Conservation (phyloP, 2,888 invertebrate species). For the Resseliella maxima region DNA sequence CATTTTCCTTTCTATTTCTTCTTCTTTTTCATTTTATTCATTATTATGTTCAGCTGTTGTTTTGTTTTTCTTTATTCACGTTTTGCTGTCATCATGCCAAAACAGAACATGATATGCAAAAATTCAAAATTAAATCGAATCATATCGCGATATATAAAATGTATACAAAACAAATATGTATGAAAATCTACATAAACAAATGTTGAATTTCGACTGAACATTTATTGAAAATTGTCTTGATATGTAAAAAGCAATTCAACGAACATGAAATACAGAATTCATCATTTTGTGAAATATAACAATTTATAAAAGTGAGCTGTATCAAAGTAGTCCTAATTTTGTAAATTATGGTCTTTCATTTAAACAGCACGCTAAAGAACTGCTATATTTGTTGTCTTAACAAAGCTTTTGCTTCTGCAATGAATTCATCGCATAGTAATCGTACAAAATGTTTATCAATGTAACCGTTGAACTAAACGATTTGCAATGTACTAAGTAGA, state of each 20-base stretch:
- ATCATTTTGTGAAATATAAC: no score
- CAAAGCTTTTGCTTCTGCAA: no score
- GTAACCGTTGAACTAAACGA: neutral
- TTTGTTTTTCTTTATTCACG: neutral
- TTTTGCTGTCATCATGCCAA: conserved; percentile 33
- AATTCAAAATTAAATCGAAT: neutral
- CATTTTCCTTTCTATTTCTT: neutral
- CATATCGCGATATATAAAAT: no score
- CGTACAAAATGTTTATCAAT: neutral
- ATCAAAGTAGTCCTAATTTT: no score
- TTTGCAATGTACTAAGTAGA: neutral
- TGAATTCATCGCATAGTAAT: neutral
- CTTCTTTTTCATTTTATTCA: neutral
- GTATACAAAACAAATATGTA: neutral
- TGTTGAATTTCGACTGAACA: neutral
- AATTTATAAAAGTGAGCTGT: no score
- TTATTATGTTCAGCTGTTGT: conserved; percentile 4
- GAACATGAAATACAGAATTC: neutral
- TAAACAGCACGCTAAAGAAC: neutral
- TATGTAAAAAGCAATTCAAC: neutral
- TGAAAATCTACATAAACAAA: neutral
- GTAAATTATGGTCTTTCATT: no score
- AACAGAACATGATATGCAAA: conserved; percentile 43
- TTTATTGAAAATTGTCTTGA: neutral
- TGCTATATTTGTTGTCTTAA: neutral